phyloP scores from a whole-genome alignment of 2,888 invertebrate species.

The Frankliniella intonsa region DNA sequence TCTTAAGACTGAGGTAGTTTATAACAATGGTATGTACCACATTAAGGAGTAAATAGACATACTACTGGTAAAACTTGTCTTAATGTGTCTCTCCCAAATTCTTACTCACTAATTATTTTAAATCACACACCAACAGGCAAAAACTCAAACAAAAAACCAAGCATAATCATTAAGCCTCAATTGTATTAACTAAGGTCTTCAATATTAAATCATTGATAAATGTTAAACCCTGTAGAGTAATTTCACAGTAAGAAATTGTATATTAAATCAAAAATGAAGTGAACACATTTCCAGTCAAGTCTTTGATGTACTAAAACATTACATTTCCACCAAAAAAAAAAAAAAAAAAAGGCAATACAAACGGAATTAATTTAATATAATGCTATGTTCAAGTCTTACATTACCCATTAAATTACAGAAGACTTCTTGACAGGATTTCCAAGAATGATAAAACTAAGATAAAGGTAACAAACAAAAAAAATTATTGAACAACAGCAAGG shows the following conservation, averaged over 20 bases:
- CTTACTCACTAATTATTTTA: too few species aligned
- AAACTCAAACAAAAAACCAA: too few species aligned
- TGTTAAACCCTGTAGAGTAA: not conserved
- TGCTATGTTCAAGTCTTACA: not conserved
- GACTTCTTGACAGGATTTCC: too few species aligned
- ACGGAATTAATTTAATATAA: not conserved
- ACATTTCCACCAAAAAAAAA: not conserved
- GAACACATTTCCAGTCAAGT: slow-evolving; percentile 1
- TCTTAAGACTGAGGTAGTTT: too few species aligned
- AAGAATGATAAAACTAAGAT: not conserved
- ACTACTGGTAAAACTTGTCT: too few species aligned
- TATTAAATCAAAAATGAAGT: not conserved
- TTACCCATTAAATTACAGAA: not conserved
- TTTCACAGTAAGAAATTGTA: not conserved
- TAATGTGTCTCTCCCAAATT: too few species aligned
- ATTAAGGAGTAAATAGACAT: too few species aligned
- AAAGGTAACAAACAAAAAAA: not conserved
- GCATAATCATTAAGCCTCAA: too few species aligned
- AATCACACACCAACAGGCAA: too few species aligned
- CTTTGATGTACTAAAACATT: not conserved
- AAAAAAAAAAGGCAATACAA: not conserved
- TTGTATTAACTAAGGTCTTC: too few species aligned
- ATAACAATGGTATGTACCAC: too few species aligned
- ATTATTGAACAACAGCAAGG: not conserved
- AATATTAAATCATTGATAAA: too few species aligned